Conservation (phyloP, 2,888 invertebrate genomes). For the Trachelus stipa region DNA sequence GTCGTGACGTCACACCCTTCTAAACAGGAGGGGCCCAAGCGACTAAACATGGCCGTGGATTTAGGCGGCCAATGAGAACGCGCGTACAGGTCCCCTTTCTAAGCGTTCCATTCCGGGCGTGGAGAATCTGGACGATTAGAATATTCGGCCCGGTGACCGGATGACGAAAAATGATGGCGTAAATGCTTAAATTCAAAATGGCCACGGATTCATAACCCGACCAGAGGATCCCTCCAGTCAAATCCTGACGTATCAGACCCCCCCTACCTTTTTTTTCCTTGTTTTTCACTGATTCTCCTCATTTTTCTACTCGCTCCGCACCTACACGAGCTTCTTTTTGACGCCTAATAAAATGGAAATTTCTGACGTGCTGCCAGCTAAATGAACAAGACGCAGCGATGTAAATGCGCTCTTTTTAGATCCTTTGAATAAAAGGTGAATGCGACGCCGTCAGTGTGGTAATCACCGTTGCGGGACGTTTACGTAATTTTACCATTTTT, state of each 20-base stretch:
- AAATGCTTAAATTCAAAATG: background rate
- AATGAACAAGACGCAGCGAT: background rate
- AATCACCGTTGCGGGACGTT: conserved; percentile 61
- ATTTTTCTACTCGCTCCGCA: conserved; percentile 21
- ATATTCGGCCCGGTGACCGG: conserved; percentile 32
- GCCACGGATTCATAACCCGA: background rate
- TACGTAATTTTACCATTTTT: conserved; percentile 60
- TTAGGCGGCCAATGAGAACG: conserved; percentile 61
- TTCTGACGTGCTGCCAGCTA: background rate
- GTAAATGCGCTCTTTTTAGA: background rate
- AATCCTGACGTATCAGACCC: background rate
- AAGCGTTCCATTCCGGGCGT: conserved; percentile 33
- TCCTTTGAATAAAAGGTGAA: conserved; percentile 41
- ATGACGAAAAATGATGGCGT: conserved; percentile 39
- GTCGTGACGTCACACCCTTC: conserved; percentile 65
- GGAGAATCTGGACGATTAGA: conserved; percentile 29
- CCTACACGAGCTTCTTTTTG: conserved; percentile 21
- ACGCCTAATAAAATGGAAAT: background rate
- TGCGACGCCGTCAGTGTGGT: conserved; percentile 43
- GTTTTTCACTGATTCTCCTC: conserved; percentile 9
- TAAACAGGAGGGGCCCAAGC: conserved; percentile 66
- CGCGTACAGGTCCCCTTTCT: conserved; percentile 48
- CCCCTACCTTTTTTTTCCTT: background rate
- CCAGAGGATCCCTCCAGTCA: background rate
- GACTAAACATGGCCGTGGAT: conserved; percentile 65